Percentiles rank a stretch among this genome's conserved stretches.
Conservation (phyloP, 2,113 vertebrate genomes). For the Synodontis membranacea region DNA sequence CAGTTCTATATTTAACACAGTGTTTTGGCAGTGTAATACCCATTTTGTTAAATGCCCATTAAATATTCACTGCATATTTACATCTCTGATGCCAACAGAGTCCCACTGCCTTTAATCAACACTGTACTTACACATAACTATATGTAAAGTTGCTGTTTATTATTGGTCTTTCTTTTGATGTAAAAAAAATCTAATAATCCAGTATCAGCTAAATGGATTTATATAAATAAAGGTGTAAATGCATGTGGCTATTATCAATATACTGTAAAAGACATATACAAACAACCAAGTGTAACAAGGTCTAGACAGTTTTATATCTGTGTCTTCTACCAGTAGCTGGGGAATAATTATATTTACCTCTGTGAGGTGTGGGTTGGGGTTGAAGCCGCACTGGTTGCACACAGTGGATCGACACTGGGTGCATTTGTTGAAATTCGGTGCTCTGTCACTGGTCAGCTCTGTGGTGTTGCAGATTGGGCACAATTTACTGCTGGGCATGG, state of each 20-base stretch:
- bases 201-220: not conserved
- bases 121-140: not conserved
- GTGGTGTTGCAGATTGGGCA: slow-evolving; percentile 89
- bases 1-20: too few species aligned
- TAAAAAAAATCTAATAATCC: not conserved
- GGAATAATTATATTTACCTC: slow-evolving; percentile 72
- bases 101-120: not conserved
- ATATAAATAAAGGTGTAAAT: not conserved
- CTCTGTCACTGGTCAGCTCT: slow-evolving; percentile 78
- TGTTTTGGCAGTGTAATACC: too few species aligned
- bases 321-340: not conserved
- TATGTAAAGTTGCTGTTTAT: not conserved
- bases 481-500: slow-evolving; percentile 84
- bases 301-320: not conserved
- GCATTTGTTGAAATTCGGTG: slow-evolving; percentile 84
- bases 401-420: slow-evolving; percentile 85
- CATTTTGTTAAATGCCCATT: not conserved
- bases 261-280: not conserved
- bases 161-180: not conserved
- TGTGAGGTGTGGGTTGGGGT: slow-evolving; percentile 86
- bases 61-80: not conserved
- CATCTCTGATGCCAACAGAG: not conserved
- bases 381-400: slow-evolving; percentile 91
- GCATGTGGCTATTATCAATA: not conserved
- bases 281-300: not conserved